Conservation (phyloP, 2,888 invertebrate species). For the Augochlorella aurata region DNA sequence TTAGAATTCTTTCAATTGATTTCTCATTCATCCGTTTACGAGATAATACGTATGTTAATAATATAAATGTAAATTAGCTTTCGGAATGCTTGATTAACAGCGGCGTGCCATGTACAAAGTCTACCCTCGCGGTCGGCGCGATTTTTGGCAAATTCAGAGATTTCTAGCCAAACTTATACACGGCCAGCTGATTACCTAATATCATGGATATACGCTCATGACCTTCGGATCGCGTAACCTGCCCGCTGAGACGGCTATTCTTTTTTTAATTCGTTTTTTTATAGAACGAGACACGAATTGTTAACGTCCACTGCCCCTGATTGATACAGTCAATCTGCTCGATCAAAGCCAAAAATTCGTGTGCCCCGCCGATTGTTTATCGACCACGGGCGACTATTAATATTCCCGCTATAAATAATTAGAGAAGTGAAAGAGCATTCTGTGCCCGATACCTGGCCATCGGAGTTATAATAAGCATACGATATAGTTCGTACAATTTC, state of each 20-base stretch:
- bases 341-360: constrained; percentile 10
- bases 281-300: constrained; percentile 39
- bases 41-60: too few relatives aligned
- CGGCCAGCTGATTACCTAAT: constrained; percentile 72
- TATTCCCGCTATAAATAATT: constrained; percentile 7
- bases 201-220: constrained; percentile 47
- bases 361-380: background rate
- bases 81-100: background rate
- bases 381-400: background rate
- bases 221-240: constrained; percentile 70
- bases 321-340: constrained; percentile 8
- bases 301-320: constrained; percentile 35
- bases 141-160: constrained; percentile 56
- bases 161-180: constrained; percentile 32
- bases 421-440: background rate
- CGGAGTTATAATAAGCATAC: background rate
- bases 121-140: constrained; percentile 9
- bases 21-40: background rate
- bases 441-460: background rate
- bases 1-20: background rate
- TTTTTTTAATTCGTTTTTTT: constrained; percentile 44
- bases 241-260: constrained; percentile 57
- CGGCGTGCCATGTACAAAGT: constrained; percentile 10
- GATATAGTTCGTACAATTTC: background rate
- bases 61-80: background rate